A percentile compares a stretch with the other conserved stretches of the same genome.
Conservation (phyloP, 2,888 invertebrate species). For the Gryllus longicercus region DNA sequence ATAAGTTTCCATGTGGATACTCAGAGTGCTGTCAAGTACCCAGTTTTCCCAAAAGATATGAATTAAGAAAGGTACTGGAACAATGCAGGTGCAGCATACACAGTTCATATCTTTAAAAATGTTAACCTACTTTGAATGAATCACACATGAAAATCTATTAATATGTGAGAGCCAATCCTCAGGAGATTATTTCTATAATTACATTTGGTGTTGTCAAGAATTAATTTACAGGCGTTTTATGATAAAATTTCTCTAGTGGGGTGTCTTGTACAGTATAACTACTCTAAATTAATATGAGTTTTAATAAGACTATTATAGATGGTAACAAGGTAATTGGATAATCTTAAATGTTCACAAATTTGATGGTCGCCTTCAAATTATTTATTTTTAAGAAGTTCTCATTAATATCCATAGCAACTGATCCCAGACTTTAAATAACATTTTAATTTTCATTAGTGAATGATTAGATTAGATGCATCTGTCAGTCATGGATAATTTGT, state of each 20-base stretch:
- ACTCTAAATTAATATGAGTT: constrained; percentile 6
- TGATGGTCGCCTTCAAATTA: too few relatives aligned
- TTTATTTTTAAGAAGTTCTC: too few relatives aligned
- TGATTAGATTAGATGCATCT: too few relatives aligned
- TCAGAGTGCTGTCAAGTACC: not conserved
- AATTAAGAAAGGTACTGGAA: not conserved
- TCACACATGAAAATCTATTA: constrained; percentile 17
- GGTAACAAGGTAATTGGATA: not conserved
- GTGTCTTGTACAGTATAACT: not conserved
- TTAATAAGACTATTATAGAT: not conserved
- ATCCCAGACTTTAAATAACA: too few relatives aligned
- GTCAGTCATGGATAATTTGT: not conserved
- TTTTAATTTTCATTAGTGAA: too few relatives aligned
- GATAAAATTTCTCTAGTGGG: constrained; percentile 11
- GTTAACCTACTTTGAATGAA: not conserved
- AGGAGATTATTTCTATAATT: not conserved
- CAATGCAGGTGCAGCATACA: not conserved
- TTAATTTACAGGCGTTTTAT: constrained; percentile 1
- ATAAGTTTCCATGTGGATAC: not conserved
- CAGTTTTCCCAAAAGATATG: not conserved
- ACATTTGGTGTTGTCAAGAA: not conserved
- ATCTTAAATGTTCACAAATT: not conserved
- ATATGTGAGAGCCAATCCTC: not conserved
- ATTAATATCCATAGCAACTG: too few relatives aligned
- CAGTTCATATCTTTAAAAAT: not conserved